Base-by-base conservation (phyloP, 64 coral and sea anemone genomes). In the Dendrophyllia cribrosa region DNA sequence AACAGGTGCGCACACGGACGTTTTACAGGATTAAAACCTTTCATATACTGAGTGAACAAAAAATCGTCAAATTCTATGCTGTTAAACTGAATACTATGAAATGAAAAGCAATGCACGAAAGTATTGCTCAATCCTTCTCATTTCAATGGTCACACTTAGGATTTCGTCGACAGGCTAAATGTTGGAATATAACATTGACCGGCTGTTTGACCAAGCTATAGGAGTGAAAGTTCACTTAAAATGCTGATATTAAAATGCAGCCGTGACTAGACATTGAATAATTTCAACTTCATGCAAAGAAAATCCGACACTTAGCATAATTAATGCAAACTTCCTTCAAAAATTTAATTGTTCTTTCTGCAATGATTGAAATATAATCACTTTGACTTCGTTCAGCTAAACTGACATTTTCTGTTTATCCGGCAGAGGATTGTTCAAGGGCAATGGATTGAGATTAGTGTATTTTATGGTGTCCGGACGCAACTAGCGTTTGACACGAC, bases 281-380 rank as follows among this genome's bases (percentile, higher is more conserved):
- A 63, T 64, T 64, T 64, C 17, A 64, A 1, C 61, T 64, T 19
- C 14, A 17, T 5, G 13, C 5, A 64, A 64, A 64, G 19, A 64
- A 13, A 15, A 19, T 19, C 61, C 61, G 13, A 17, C 61, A 19
- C 1, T 8, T 5, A 9, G 17, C 4, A 20, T 64, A 64, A 64
- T 64, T 17, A 55, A 25, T 55, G 9, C 9, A 58, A 21, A 55
- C 16, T 51, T 53, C 5, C 1, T 50, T 24, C 21, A 50, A 23
- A 55, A 21, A 77, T 23, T 52, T 1, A 77, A 77, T 77, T 23
- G 48, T 77, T 21, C 45, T 14, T 45, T 12, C 49, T 23, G 19
- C 4, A 55, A 77, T 77, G 75, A 77, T 77, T 52, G 75, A 77
- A 56, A 77, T 55, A 56, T 77, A 56, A 77, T 77, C 50, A n/a